Evolutionary conservation across 1,140 invertebrate species (phyloP).

Genomic region (Cotesia typhae): DNA sequence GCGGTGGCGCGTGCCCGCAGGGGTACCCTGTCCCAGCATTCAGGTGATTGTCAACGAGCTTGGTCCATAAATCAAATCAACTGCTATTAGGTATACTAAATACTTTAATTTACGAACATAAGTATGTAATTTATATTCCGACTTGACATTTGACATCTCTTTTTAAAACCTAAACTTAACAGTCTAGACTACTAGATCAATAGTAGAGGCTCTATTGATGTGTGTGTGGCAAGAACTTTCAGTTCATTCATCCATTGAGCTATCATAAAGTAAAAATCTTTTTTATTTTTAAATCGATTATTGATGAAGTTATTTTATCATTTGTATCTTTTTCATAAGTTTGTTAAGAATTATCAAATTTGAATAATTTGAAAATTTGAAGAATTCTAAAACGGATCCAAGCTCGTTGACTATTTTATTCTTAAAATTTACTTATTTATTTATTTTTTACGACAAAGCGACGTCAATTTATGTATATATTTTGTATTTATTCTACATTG

Average conservation of each 20-base stretch:
- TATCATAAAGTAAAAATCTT: no score
- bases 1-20: slow-evolving; percentile 75
- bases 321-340: no score
- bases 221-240: neutral
- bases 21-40: slow-evolving; percentile 98
- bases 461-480: slow-evolving; percentile 30
- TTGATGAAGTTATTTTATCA: no score
- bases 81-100: slow-evolving; percentile 22
- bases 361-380: slow-evolving; percentile 6
- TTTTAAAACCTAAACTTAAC: no score
- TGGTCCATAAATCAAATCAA: slow-evolving; percentile 44
- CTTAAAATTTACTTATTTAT: slow-evolving; percentile 19
- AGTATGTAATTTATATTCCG: neutral
- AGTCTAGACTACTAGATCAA: no score
- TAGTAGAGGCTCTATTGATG: no score
- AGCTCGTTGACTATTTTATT: slow-evolving; percentile 37
- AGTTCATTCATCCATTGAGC: no score
- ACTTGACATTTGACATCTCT: no score
- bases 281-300: no score
- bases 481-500: neutral
- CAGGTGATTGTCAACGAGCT: slow-evolving; percentile 76
- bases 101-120: neutral
- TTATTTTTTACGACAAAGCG: slow-evolving; percentile 15
- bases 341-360: neutral
- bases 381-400: slow-evolving; percentile 22